These are phyloP conservation scores for Sisor rabdophorus DNA, from an alignment of 2,113 vertebrate species.

Conservation along the genomic window DNA sequence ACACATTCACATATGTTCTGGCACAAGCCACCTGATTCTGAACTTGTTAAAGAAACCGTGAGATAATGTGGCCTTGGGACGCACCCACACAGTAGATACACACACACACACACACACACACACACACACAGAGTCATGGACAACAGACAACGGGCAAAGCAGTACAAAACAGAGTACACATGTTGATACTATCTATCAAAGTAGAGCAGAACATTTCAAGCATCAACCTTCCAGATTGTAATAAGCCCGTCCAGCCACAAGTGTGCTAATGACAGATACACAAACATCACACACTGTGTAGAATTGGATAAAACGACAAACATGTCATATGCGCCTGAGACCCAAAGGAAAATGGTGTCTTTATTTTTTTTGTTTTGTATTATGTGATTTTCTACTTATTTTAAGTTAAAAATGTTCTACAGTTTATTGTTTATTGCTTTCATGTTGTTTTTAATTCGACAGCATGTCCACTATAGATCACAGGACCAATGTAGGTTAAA, in stretches of 20 bases:
- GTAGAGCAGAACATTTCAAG: conserved; percentile 30
- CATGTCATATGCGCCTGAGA: too few species aligned
- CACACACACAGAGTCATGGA: neutral
- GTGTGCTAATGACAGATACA: neutral
- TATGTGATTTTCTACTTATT: too few species aligned
- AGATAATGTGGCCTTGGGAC: conserved; percentile 8
- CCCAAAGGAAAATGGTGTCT: too few species aligned
- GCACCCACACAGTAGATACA: neutral
- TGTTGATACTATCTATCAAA: conserved; percentile 35
- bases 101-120: conserved; percentile 27
- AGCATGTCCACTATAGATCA: too few species aligned
- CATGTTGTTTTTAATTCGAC: too few species aligned
- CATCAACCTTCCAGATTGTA: neutral
- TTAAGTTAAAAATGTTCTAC: too few species aligned
- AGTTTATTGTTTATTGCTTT: too few species aligned
- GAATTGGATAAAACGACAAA: neutral
- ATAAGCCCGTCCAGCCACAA: neutral
- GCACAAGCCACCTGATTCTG: too few species aligned
- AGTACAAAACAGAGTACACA: conserved; percentile 5
- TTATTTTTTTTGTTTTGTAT: too few species aligned
- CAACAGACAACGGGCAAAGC: conserved; percentile 12
- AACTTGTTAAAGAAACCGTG: conserved; percentile 14
- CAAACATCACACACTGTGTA: conserved; percentile 7
- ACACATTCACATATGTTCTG: neutral
- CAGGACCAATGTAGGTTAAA: too few species aligned